These are phyloP conservation scores for Papilio aristodemus DNA, from an alignment of 1,140 invertebrate species.

Conservation along the genomic window DNA sequence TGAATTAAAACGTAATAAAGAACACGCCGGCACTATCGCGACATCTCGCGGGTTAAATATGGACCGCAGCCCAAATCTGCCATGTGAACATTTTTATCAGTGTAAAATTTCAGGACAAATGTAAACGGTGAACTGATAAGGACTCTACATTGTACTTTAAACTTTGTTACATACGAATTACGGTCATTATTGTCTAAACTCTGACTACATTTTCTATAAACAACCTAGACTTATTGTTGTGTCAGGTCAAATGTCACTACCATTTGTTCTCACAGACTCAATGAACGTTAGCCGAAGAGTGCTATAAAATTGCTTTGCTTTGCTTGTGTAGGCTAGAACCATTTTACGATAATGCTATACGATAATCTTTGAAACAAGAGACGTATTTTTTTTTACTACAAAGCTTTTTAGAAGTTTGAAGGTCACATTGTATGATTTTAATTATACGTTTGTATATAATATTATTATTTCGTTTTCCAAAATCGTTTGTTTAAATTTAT, in stretches of 20 bases:
- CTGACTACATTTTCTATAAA: neutral
- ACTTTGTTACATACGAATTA: constrained; percentile 6
- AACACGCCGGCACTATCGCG: constrained; percentile 58
- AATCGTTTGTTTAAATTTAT: neutral
- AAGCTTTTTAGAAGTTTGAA: too few species aligned
- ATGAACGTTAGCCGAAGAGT: neutral
- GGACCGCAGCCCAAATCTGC: constrained; percentile 55
- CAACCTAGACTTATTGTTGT: neutral
- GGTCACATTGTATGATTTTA: too few species aligned
- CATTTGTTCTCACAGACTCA: neutral
- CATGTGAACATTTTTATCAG: constrained; percentile 69
- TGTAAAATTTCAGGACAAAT: constrained; percentile 55
- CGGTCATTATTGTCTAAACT: neutral
- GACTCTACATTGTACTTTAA: constrained; percentile 22
- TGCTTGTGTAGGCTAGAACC: neutral
- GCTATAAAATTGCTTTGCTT: neutral
- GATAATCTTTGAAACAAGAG: too few species aligned
- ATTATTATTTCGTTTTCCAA: neutral
- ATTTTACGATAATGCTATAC: too few species aligned
- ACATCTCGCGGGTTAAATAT: constrained; percentile 62
- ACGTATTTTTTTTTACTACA: too few species aligned
- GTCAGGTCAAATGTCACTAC: neutral
- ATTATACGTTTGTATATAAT: too few species aligned
- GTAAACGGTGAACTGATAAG: constrained; percentile 37
- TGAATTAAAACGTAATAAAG: constrained; percentile 77